phyloP scores from a whole-genome alignment of 2,797 vertebrate species.

The Macrochelys suwanniensis region DNA sequence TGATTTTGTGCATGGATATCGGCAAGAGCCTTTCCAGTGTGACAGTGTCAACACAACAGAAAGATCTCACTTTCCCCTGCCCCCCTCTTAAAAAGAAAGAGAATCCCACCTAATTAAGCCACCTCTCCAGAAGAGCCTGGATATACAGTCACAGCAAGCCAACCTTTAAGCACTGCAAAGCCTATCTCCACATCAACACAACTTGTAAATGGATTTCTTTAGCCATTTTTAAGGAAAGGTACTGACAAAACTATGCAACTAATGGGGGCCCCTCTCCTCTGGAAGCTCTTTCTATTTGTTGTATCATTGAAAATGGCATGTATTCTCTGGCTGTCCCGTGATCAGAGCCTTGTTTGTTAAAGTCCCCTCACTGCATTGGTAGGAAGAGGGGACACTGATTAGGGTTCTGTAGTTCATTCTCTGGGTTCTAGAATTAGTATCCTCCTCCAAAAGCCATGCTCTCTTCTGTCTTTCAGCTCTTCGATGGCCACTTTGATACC shows the following conservation, averaged over 20 bases:
- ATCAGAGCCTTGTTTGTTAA: neutral
- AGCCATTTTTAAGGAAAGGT: neutral
- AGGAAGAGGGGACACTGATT: fast-evolving
- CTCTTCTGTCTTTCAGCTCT: constrained; percentile 83
- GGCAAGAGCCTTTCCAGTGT: neutral
- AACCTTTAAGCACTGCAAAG: neutral
- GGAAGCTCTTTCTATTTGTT: too few relatives aligned
- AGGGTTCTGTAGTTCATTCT: neutral
- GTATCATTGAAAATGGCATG: too few relatives aligned
- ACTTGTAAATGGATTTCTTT: neutral
- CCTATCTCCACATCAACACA: neutral
- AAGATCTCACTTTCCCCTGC: neutral
- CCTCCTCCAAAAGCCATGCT: neutral
- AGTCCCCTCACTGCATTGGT: fast-evolving
- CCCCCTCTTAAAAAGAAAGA: neutral
- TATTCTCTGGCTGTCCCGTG: neutral
- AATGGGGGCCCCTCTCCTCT: too few relatives aligned
- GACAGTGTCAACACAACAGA: neutral
- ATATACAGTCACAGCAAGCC: neutral
- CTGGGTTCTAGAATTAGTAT: neutral
- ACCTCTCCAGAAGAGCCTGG: neutral
- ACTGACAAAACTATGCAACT: neutral
- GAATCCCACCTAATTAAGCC: neutral
- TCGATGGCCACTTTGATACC: constrained; percentile 97
- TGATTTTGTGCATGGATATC: neutral